Base-by-base conservation (phyloP, 2,888 invertebrate genomes). In the Zygogramma bicolorata region DNA sequence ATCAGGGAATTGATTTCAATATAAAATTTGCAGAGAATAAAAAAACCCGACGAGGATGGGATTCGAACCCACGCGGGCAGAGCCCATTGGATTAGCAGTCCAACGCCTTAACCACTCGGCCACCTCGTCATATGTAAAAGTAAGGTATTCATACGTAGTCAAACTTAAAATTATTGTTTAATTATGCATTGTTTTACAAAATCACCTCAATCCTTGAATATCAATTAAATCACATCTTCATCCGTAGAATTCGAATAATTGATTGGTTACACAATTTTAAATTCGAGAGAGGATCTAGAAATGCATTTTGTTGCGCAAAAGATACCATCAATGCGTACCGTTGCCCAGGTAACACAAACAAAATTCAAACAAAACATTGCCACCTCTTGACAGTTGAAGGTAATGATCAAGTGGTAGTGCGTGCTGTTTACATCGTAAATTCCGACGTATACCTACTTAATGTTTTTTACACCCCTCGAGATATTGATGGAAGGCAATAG, bases 91-190 rank as follows among this genome's bases (percentile, higher is more conserved):
- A 90, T 90, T 90, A 90, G 90, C 90, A 90, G 90, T 90, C 90
- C 89, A 90, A 89, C 90, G 89, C 90, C 90, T 90, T 90, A 90
- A 90, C 90, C 90, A 89, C 90, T 90, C 90, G 90, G 90, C 89
- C 90, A 90, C 89, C 89, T 89, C 89, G 89, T 89, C 89, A 8
- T 63, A 62, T 62, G 10, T 6, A 29, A n/a, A n/a, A n/a, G n/a
- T n/a, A n/a, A n/a, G n/a, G n/a, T n/a, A n/a, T n/a, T 3, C 10
- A 18, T 2, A 7, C 0, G 22, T 22, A 0, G 22, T 27, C 25
- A 27, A 25, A 5, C n/a, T 1, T 2, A n/a, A n/a, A n/a, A n/a
- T n/a, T n/a, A n/a, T n/a, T n/a, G n/a, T n/a, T n/a, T n/a, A n/a
- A n/a, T n/a, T n/a, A n/a, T n/a, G n/a, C n/a, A n/a, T n/a, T n/a